Percentiles rank a stretch among this genome's conserved stretches.
phyloP scores from a whole-genome alignment of 1,140 invertebrate genomes.

The Vanessa tameamea region DNA sequence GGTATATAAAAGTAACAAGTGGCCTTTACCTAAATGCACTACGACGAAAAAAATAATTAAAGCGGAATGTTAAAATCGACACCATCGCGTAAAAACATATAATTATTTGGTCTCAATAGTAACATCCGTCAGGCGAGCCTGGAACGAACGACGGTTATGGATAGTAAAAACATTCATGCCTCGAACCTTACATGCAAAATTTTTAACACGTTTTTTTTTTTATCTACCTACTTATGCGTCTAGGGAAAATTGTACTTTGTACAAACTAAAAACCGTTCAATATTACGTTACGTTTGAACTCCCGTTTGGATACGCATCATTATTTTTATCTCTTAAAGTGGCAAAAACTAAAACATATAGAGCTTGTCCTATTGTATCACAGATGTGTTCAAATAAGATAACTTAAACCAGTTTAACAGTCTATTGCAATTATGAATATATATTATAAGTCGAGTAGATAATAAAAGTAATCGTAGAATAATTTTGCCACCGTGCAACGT shows the following conservation, averaged over 20 bases:
- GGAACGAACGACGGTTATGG: conserved; percentile 62
- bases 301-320: conserved; percentile 31
- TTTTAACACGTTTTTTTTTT: conserved; percentile 66
- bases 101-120: conserved; percentile 80
- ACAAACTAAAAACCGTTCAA: conserved; percentile 73
- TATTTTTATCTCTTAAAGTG: conserved; percentile 45
- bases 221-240: conserved; percentile 79
- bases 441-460: conserved; percentile 45
- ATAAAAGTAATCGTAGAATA: conserved; percentile 39
- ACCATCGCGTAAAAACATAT: conserved; percentile 78
- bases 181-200: conserved; percentile 68
- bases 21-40: conserved; percentile 69
- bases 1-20: conserved; percentile 75
- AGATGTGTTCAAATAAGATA: conserved; percentile 71
- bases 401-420: conserved; percentile 66
- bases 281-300: conserved; percentile 62
- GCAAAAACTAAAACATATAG: conserved; percentile 62
- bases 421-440: conserved; percentile 63
- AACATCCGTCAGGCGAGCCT: conserved; percentile 72
- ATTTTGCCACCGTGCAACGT: conserved; percentile 68
- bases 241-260: conserved; percentile 79
- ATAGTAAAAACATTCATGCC: conserved; percentile 68
- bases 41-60: conserved; percentile 52
- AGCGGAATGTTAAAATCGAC: conserved; percentile 80
- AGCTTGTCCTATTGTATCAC: conserved; percentile 77